These are phyloP conservation scores for Sminthopsis crassicaudata DNA, from an alignment of 2,113 vertebrate species.

Conservation along the genomic window DNA sequence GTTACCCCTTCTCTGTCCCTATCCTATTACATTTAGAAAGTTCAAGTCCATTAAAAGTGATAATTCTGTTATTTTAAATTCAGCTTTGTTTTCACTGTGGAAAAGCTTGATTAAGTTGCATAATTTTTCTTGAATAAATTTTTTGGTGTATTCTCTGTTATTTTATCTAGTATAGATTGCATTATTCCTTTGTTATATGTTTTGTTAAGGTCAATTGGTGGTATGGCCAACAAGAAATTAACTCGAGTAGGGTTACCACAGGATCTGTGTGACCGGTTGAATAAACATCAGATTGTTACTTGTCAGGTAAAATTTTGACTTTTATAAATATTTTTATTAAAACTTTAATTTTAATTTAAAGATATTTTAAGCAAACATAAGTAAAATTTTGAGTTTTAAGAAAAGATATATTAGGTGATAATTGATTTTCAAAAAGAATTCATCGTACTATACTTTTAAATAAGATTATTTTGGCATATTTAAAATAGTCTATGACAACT, in stretches of 20 bases:
- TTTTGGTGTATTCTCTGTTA: conserved; percentile 14
- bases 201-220: conserved; percentile 49
- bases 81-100: conserved; percentile 40
- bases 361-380: background rate
- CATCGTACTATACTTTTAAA: background rate
- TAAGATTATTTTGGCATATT: background rate
- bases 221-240: conserved; percentile 87
- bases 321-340: conserved; percentile 15
- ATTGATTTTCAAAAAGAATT: too few relatives aligned
- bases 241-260: conserved; percentile 84
- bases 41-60: background rate
- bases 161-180: background rate
- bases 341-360: background rate
- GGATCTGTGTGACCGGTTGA: conserved; percentile 87
- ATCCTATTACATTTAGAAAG: background rate
- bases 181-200: conserved; percentile 1
- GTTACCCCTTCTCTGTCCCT: background rate
- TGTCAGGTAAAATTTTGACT: conserved; percentile 84
- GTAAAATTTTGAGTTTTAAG: conserved; percentile 1
- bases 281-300: conserved; percentile 85
- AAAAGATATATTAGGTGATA: background rate
- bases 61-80: conserved; percentile 17
- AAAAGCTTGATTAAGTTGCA: background rate
- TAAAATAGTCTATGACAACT: background rate
- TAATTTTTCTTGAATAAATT: background rate